Percentiles rank a stretch among this genome's conserved stretches.
These are phyloP conservation scores for Dendrolimus punctatus DNA, from an alignment of 1,140 invertebrate genomes.

Conservation along the genomic window DNA sequence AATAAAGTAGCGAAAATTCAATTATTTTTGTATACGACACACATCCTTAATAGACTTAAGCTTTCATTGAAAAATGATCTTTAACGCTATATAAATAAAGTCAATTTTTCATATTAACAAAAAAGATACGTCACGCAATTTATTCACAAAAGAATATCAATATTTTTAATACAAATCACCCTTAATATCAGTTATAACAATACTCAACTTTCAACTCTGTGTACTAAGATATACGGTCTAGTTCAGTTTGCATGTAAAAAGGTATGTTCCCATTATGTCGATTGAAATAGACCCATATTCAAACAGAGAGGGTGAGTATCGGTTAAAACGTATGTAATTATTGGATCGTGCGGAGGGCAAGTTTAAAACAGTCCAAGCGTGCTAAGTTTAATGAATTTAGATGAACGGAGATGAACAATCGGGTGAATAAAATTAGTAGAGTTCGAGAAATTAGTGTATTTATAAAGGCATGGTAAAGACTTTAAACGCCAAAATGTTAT, in stretches of 20 bases:
- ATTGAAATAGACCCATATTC: constrained; percentile 62
- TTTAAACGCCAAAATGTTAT: no score
- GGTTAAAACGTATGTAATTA: constrained; percentile 69
- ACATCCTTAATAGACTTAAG: constrained; percentile 20
- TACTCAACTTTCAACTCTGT: constrained; percentile 13
- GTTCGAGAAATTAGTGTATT: constrained; percentile 11
- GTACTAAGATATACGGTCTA: neutral
- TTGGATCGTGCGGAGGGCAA: constrained; percentile 43
- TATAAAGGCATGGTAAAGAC: neutral
- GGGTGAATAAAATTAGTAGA: constrained; percentile 18
- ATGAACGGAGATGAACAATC: constrained; percentile 22
- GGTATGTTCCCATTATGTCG: constrained; percentile 37
- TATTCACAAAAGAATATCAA: no score
- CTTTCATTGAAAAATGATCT: neutral
- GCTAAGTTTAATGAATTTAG: constrained; percentile 59
- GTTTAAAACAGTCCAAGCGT: constrained; percentile 44
- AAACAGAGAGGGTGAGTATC: constrained; percentile 58
- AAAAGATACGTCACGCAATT: no score
- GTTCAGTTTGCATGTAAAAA: constrained; percentile 8
- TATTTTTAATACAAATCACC: constrained; percentile 9
- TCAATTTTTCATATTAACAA: neutral
- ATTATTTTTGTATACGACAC: constrained; percentile 10
- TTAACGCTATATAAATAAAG: neutral
- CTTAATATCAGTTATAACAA: constrained; percentile 11
- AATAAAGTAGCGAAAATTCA: constrained; percentile 42